A percentile compares a stretch with the other conserved stretches of the same genome.
These are phyloP conservation scores for Acromyrmex heyeri DNA, from an alignment of 1,140 invertebrate genomes.

Conservation along the genomic window DNA sequence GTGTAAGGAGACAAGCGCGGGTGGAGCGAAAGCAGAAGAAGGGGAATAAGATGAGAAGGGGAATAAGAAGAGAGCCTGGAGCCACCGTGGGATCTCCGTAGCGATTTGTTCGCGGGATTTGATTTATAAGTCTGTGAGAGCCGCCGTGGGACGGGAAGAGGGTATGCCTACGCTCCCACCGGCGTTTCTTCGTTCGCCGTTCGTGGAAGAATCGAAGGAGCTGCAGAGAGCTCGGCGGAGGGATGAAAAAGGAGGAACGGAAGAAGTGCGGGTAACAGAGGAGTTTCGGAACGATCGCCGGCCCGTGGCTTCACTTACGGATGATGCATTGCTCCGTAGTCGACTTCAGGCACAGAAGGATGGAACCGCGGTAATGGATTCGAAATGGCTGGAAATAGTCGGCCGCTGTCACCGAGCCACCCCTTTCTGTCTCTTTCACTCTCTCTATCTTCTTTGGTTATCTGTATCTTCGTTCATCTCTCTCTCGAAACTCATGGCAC, in stretches of 20 bases:
- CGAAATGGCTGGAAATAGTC: conserved; percentile 79
- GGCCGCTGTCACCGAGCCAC: conserved; percentile 69
- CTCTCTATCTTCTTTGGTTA: neutral
- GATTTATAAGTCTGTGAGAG: conserved; percentile 81
- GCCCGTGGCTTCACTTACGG: conserved; percentile 76
- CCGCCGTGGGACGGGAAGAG: conserved; percentile 34
- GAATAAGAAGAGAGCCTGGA: conserved; percentile 63
- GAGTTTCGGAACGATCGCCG: conserved; percentile 72
- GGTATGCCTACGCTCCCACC: conserved; percentile 47
- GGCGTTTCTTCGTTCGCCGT: conserved; percentile 53
- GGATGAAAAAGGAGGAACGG: conserved; percentile 51
- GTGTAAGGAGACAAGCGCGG: conserved; percentile 17
- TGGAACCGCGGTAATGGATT: conserved; percentile 78
- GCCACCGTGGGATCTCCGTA: conserved; percentile 70
- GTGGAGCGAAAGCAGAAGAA: conserved; percentile 21
- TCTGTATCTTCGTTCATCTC: conserved; percentile 27
- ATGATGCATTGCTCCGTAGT: conserved; percentile 80
- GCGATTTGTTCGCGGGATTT: conserved; percentile 78
- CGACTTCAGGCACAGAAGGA: conserved; percentile 80
- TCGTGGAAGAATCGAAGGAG: neutral
- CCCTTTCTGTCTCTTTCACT: neutral
- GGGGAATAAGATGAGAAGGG: conserved; percentile 54
- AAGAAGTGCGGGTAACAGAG: conserved; percentile 44
- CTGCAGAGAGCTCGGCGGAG: conserved; percentile 6
- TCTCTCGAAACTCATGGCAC: conserved; percentile 55